Conservation (phyloP, 2,797 vertebrate genomes). For the Ambastaia sidthimunki region DNA sequence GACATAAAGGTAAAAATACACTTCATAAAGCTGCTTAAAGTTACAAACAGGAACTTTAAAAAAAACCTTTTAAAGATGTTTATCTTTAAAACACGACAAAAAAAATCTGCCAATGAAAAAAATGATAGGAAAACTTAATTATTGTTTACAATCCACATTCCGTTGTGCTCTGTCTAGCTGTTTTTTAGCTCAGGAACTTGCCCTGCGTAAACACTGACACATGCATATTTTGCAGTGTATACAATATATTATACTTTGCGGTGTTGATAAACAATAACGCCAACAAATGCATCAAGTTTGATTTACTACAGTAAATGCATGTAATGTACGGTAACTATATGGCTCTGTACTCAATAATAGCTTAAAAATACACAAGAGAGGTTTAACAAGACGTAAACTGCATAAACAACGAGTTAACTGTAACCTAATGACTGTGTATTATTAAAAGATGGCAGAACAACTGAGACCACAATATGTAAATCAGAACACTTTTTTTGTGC, state of each 20-base stretch:
- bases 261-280: not conserved
- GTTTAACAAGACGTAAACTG: constrained; percentile 46
- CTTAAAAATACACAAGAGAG: constrained; percentile 37
- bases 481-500: constrained; percentile 71
- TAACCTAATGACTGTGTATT: constrained; percentile 65
- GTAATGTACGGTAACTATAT: not conserved
- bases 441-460: constrained; percentile 73
- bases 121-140: not conserved
- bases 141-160: not conserved
- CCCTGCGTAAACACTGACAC: not conserved
- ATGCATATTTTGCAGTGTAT: constrained; percentile 4
- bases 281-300: not conserved
- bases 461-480: constrained; percentile 77
- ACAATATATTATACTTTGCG: not conserved
- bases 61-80: not conserved
- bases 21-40: not conserved
- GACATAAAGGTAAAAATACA: not conserved
- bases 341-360: constrained; percentile 34
- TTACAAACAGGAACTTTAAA: not conserved
- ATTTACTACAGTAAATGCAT: not conserved
- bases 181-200: not conserved
- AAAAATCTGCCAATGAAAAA: not conserved
- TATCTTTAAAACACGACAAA: not conserved
- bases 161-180: not conserved
- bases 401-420: constrained; percentile 61